These are phyloP conservation scores for Gymnodraco acuticeps DNA, from an alignment of 2,797 vertebrate genomes.

Conservation along the genomic window DNA sequence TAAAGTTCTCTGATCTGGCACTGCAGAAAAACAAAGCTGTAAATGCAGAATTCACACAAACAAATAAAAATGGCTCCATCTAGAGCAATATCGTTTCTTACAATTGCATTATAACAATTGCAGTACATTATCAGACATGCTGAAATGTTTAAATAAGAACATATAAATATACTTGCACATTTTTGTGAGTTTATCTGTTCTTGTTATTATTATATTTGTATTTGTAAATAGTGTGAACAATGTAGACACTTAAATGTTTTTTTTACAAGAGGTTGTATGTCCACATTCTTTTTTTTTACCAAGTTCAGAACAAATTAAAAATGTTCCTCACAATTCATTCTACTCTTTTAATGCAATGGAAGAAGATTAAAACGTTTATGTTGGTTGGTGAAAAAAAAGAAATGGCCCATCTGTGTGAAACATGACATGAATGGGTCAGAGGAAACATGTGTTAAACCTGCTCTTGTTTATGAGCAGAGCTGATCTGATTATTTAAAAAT, in stretches of 20 bases:
- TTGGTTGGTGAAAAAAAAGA: neutral
- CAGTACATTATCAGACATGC: slow-evolving; percentile 13
- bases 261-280: slow-evolving; percentile 47
- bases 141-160: slow-evolving; percentile 60
- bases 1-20: slow-evolving; percentile 36
- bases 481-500: neutral
- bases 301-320: slow-evolving; percentile 46
- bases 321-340: slow-evolving; percentile 6
- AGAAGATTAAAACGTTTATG: neutral
- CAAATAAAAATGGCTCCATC: slow-evolving; percentile 23
- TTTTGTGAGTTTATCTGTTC: slow-evolving; percentile 67
- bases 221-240: slow-evolving; percentile 74
- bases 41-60: slow-evolving; percentile 26
- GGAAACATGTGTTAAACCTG: neutral
- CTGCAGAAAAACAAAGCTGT: slow-evolving; percentile 58
- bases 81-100: slow-evolving; percentile 5
- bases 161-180: slow-evolving; percentile 68
- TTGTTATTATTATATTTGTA: slow-evolving; percentile 70
- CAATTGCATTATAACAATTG: neutral
- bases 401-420: neutral
- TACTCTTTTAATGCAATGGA: slow-evolving; percentile 13
- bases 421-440: neutral
- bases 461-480: neutral
- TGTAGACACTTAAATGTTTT: slow-evolving; percentile 75
- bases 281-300: slow-evolving; percentile 51